Percentiles rank a stretch among this genome's conserved stretches.
These are phyloP conservation scores for Clarias pachynema DNA, from an alignment of 2,797 vertebrate species.

Conservation along the genomic window DNA sequence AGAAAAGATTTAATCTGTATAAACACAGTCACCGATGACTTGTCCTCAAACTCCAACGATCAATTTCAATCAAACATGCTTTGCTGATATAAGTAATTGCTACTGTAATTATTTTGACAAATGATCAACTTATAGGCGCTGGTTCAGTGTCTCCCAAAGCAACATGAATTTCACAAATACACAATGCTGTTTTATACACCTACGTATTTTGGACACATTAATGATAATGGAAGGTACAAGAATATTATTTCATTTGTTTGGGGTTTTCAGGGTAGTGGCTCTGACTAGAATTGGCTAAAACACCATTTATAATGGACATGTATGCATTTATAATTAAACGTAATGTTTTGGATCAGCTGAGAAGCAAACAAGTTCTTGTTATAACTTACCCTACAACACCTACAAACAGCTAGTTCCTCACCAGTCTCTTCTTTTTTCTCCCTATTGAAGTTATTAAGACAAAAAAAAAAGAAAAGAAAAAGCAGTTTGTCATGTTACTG, in stretches of 20 bases:
- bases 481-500: neutral
- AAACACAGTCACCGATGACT: slow-evolving; percentile 15
- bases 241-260: neutral
- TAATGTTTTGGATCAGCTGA: neutral
- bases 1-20: slow-evolving; percentile 27
- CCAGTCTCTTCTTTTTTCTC: neutral
- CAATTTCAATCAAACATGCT: slow-evolving; percentile 42
- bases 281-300: neutral
- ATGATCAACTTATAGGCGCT: slow-evolving; percentile 16
- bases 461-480: neutral
- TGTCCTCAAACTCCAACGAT: slow-evolving; percentile 23
- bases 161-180: neutral
- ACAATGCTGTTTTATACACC: neutral
- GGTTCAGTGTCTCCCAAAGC: slow-evolving; percentile 19
- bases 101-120: slow-evolving; percentile 36
- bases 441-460: neutral
- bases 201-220: neutral
- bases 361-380: neutral
- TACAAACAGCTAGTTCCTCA: neutral
- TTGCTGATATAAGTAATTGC: slow-evolving; percentile 42
- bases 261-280: neutral
- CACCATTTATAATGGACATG: neutral
- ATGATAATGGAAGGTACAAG: neutral
- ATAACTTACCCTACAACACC: neutral
- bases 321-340: neutral